Evolutionary conservation across 2,888 invertebrate species (phyloP).

Genomic region (Tachina fera): DNA sequence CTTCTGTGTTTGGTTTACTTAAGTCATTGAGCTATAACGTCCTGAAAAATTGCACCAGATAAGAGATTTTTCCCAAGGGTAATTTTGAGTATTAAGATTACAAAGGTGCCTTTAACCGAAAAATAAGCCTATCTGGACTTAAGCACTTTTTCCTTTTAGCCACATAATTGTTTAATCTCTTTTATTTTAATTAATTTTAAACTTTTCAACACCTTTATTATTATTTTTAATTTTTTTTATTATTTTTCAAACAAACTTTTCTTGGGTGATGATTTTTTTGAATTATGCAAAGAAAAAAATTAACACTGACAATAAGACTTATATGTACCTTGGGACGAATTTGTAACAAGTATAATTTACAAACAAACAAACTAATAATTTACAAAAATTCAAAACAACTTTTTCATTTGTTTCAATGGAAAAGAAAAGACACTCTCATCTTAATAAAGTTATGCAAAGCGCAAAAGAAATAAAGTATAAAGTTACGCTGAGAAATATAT

Average conservation of each 20-base stretch:
- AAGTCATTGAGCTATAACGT: too few species aligned
- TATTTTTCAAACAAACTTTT: constrained; percentile 35
- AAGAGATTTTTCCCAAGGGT: too few species aligned
- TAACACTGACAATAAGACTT: constrained; percentile 63
- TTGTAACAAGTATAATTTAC: constrained; percentile 66
- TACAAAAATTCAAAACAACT: constrained; percentile 57
- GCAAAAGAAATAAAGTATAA: constrained; percentile 39
- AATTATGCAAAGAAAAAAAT: constrained; percentile 25
- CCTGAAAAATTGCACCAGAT: too few species aligned
- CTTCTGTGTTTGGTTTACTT: too few species aligned
- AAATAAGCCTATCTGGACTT: too few species aligned
- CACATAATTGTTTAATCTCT: too few species aligned
- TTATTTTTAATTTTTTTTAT: constrained; percentile 34
- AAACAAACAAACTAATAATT: constrained; percentile 72
- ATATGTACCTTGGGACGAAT: constrained; percentile 74
- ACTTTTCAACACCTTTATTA: constrained; percentile 6
- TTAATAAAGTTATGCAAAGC: constrained; percentile 43
- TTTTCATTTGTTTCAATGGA: constrained; percentile 35
- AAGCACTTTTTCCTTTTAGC: too few species aligned
- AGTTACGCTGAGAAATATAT: constrained; percentile 38
- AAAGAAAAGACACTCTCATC: constrained; percentile 22
- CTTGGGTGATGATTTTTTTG: constrained; percentile 58
- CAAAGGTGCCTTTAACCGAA: too few species aligned
- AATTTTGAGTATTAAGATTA: too few species aligned
- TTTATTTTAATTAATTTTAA: too few species aligned